These are phyloP conservation scores for Spondyliosoma cantharus DNA, from an alignment of 2,797 vertebrate genomes.

Conservation along the genomic window DNA sequence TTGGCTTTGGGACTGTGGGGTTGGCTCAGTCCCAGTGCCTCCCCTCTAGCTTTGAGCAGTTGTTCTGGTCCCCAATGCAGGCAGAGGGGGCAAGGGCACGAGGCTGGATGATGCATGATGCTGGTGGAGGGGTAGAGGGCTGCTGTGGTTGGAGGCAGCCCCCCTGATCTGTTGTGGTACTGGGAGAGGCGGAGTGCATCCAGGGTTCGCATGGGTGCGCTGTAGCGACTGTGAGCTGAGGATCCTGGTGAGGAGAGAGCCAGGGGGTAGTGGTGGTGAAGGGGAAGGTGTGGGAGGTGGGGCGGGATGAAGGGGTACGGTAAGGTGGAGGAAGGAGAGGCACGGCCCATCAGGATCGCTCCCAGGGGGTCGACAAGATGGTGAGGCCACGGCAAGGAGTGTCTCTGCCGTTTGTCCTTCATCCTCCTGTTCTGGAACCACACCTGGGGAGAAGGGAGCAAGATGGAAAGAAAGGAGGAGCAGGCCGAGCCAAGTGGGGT, in stretches of 20 bases:
- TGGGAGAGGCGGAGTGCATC: conserved; percentile 72
- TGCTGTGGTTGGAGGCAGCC: conserved; percentile 63
- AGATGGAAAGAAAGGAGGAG: neutral
- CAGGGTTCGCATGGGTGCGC: conserved; percentile 63
- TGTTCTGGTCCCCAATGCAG: conserved; percentile 78
- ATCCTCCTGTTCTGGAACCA: conserved; percentile 87
- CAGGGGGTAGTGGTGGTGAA: conserved; percentile 77
- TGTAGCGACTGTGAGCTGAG: conserved; percentile 66
- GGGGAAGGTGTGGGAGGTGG: conserved; percentile 72
- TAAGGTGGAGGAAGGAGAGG: conserved; percentile 62
- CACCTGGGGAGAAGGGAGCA: conserved; percentile 48
- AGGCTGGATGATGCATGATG: conserved; percentile 70
- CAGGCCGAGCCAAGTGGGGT: too few relatives aligned
- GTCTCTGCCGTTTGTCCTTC: conserved; percentile 85
- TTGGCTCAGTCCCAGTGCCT: conserved; percentile 55
- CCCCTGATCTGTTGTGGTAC: conserved; percentile 66
- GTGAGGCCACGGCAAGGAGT: conserved; percentile 77
- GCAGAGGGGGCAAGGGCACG: conserved; percentile 75
- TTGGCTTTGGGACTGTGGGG: conserved; percentile 58
- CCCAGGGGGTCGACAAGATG: conserved; percentile 77
- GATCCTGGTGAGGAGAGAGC: conserved; percentile 54
- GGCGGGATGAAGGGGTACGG: conserved; percentile 72
- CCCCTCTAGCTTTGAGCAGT: conserved; percentile 71
- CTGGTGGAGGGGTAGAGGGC: conserved; percentile 65
- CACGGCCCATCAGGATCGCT: conserved; percentile 76